Conservation (phyloP, 2,888 invertebrate genomes). For the Cosmopolites sordidus region DNA sequence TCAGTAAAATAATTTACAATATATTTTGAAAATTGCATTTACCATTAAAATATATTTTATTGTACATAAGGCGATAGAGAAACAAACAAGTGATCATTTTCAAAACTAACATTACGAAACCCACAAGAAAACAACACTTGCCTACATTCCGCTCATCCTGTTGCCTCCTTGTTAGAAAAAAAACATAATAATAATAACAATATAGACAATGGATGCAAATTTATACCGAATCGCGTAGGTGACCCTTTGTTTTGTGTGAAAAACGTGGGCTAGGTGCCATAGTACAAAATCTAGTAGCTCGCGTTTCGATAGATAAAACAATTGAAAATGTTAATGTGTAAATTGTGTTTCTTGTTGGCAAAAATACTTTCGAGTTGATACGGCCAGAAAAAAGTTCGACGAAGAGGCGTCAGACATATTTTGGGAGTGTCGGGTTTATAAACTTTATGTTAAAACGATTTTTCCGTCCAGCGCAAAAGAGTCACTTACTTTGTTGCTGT, state of each 20-base stretch:
- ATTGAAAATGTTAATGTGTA: constrained; percentile 21
- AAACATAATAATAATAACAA: constrained; percentile 1
- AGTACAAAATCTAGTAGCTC: constrained; percentile 21
- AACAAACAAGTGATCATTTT: no score
- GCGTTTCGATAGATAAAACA: constrained; percentile 16
- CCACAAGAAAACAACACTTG: constrained; percentile 4
- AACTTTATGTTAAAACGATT: no score
- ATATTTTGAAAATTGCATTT: no score
- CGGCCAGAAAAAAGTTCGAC: constrained; percentile 2
- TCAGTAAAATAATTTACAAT: no score
- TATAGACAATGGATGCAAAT: constrained; percentile 12
- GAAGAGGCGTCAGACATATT: not conserved
- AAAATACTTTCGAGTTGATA: constrained; percentile 5
- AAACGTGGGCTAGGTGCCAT: constrained; percentile 19
- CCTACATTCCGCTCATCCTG: constrained; percentile 2
- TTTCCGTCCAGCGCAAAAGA: no score
- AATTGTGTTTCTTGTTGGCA: constrained; percentile 15
- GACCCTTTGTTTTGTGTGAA: constrained; percentile 3
- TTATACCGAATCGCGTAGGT: constrained; percentile 11
- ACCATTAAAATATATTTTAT: no score
- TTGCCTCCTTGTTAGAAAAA: not conserved
- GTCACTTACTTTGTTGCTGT: no score
- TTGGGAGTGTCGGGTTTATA: not conserved
- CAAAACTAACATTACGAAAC: no score
- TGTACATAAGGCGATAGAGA: no score